Evolutionary conservation across 2,797 vertebrate genomes (phyloP), one percentile per base, ranked within the genome.

Genomic region (Champsocephalus gunnari): DNA sequence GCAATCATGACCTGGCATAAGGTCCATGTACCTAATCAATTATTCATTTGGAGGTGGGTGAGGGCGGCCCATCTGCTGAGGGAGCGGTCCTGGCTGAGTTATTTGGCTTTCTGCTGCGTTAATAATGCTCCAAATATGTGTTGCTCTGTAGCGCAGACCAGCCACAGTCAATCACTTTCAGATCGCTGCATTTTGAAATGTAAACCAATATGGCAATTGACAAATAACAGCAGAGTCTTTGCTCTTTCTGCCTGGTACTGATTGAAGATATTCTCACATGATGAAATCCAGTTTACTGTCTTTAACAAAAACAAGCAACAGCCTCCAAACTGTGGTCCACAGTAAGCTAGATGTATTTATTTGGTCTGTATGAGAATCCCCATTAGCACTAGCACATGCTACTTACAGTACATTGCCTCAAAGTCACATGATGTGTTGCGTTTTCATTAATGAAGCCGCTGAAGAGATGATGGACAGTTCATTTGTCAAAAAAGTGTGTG

Each of bases 1-100:
- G 87, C 86, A 89, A 90, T 92, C 88, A 87, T 87, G 86, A 90
- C 89, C 90, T 87, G 90, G 86, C 90, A 91, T 82, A 85, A 90
- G 90, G 90, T 89, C 84, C 83, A 9, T 89, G 88, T 93, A 82
- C 51, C 62, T 75, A 88, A 92, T 92, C 88, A 89, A 90, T 92
- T 90, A 92, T 93, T 88, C 83, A 90, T 88, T 73, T 81, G 79
- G 83, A 86, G 77, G 87, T 82, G 77, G 77, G 76, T 62, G 54
- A 43, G 56, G 75, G 66, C 77, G 59, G 84, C 71, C 89, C 90
- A 92, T 92, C 88, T 93, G 91, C 90, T 89, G 87, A 89, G 85
- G 67, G 88, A 87, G 88, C 81, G 75, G 81, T 85, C 83, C 81
- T 91, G 86, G 82, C 87, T 83, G 87, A 88, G 82, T 83, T 91